A percentile compares a stretch with the other conserved stretches of the same genome.
These are phyloP conservation scores for Drosophila kanapiae DNA, from an alignment of 1,140 invertebrate species.

Conservation along the genomic window DNA sequence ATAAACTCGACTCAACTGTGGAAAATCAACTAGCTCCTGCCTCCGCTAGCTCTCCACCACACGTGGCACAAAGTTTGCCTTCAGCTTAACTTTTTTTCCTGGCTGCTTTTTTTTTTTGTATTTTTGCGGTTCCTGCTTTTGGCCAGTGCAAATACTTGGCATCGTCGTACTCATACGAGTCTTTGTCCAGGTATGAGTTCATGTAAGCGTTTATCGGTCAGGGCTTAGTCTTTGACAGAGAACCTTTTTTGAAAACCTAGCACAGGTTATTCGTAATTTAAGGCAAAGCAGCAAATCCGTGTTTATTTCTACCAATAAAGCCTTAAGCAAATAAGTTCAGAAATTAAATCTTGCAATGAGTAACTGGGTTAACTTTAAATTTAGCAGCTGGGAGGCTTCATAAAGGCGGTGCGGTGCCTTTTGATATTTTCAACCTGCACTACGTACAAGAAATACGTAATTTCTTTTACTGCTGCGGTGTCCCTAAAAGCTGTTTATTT, in stretches of 20 bases:
- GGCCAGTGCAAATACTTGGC: conserved; percentile 67
- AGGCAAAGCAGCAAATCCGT: not conserved
- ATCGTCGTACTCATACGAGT: conserved; percentile 29
- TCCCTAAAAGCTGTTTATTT: conserved; percentile 11
- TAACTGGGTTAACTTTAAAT: not conserved
- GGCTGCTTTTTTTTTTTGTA: conserved; percentile 1
- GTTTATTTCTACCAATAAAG: not conserved
- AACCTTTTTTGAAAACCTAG: conserved; percentile 8
- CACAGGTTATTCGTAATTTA: conserved; percentile 5
- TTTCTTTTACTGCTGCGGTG: conserved; percentile 23
- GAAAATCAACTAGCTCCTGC: conserved; percentile 73
- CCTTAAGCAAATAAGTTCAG: not conserved
- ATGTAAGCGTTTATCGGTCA: conserved; percentile 62
- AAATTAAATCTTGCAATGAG: not conserved
- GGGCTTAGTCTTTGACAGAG: conserved; percentile 34
- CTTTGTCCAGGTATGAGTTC: conserved; percentile 29
- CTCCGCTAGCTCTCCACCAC: conserved; percentile 3
- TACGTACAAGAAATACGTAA: not conserved
- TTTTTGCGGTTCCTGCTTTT: conserved; percentile 36
- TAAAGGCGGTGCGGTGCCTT: not conserved
- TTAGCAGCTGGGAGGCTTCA: not conserved
- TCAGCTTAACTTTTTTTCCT: conserved; percentile 45
- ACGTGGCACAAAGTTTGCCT: conserved; percentile 75
- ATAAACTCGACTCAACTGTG: conserved; percentile 80
- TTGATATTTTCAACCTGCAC: not conserved